Evolutionary conservation across 2,888 invertebrate species (phyloP).

Genomic region (Pandemis corylana): DNA sequence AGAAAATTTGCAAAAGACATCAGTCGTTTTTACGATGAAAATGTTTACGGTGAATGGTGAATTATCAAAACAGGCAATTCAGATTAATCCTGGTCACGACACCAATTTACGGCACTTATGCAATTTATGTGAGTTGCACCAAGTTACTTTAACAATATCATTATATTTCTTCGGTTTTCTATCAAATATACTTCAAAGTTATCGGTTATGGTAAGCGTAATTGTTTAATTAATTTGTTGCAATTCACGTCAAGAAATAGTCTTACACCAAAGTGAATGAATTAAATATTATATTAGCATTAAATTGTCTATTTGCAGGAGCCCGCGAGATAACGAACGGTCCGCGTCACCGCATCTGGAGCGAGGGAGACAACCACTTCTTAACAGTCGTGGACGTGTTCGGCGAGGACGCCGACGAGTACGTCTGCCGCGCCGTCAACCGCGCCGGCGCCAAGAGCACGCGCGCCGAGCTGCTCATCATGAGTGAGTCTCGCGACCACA

Average conservation of each 20-base stretch:
- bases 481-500: conserved; percentile 87
- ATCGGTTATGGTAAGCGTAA: too few species aligned
- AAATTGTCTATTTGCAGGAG: conserved; percentile 77
- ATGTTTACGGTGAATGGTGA: not conserved
- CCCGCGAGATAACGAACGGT: conserved; percentile 96
- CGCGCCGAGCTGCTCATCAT: conserved; percentile 97
- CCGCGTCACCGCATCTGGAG: conserved; percentile 96
- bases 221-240: too few species aligned
- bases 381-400: conserved; percentile 96
- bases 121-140: too few species aligned
- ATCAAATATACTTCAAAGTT: too few species aligned
- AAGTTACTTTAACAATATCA: too few species aligned
- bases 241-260: too few species aligned
- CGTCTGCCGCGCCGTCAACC: conserved; percentile 97
- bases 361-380: conserved; percentile 94
- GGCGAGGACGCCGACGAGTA: conserved; percentile 99
- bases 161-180: too few species aligned
- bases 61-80: too few species aligned
- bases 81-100: not conserved
- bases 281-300: not conserved
- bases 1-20: too few species aligned
- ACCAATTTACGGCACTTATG: not conserved
- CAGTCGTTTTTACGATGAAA: too few species aligned
- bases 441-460: conserved; percentile 97
- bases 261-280: too few species aligned